phyloP scores from a whole-genome alignment of 2,888 invertebrate genomes.

The Polydrusus cervinus region DNA sequence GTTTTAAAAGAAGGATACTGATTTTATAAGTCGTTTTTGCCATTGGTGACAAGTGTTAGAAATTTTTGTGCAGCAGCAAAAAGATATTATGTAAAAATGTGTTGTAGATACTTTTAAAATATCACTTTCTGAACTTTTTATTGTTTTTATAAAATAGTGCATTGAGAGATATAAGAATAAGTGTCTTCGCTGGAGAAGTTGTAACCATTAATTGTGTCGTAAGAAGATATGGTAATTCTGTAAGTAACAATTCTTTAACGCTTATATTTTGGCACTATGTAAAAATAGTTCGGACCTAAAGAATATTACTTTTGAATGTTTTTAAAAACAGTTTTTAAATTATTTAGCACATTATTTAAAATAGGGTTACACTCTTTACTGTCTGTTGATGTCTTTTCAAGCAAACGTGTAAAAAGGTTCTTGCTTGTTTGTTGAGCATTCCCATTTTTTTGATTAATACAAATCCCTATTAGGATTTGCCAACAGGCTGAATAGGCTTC shows the following conservation, averaged over 20 bases:
- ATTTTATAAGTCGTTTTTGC: too few relatives aligned
- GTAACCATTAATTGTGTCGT: conserved; percentile 17
- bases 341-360: not conserved
- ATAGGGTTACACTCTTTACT: too few relatives aligned
- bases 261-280: conserved; percentile 41
- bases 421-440: not conserved
- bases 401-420: too few relatives aligned
- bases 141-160: conserved; percentile 3
- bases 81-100: not conserved
- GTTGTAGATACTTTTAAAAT: not conserved
- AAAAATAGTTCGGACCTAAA: too few relatives aligned
- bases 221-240: conserved; percentile 71
- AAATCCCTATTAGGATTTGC: too few relatives aligned
- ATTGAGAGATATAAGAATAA: not conserved
- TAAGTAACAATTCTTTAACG: conserved; percentile 68
- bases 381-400: too few relatives aligned
- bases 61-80: not conserved
- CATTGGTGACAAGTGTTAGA: not conserved
- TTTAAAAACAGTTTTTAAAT: too few relatives aligned
- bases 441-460: too few relatives aligned
- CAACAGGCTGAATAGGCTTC: too few relatives aligned
- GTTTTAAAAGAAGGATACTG: not conserved
- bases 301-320: too few relatives aligned
- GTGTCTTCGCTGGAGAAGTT: conserved; percentile 7
- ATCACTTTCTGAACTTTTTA: not conserved